phyloP scores from a whole-genome alignment of 2,888 invertebrate species.

The Meghimatium bilineatum region DNA sequence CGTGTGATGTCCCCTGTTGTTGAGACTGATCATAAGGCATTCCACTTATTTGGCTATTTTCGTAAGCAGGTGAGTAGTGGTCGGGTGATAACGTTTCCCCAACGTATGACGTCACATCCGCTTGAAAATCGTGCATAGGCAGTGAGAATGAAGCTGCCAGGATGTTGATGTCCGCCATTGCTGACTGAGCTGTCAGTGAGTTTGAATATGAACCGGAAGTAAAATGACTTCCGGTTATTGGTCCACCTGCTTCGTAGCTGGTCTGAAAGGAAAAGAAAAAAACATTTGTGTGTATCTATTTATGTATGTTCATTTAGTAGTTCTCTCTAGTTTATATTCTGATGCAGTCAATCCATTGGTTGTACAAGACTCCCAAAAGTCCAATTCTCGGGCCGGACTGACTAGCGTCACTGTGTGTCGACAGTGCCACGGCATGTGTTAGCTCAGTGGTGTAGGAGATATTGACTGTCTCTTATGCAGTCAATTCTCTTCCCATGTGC shows the following conservation, averaged over 20 bases:
- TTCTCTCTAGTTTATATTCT: too few species aligned
- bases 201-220: slow-evolving; percentile 55
- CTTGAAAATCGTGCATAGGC: slow-evolving; percentile 76
- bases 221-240: slow-evolving; percentile 55
- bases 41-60: slow-evolving; percentile 55
- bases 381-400: too few species aligned
- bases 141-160: slow-evolving; percentile 86
- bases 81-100: slow-evolving; percentile 61
- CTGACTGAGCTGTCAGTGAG: slow-evolving; percentile 53
- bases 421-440: too few species aligned
- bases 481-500: too few species aligned
- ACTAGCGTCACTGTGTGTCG: too few species aligned
- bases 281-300: neutral
- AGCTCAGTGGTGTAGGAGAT: too few species aligned
- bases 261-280: slow-evolving; percentile 49
- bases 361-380: too few species aligned
- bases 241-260: slow-evolving; percentile 56
- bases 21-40: slow-evolving; percentile 52
- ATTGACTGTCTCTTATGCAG: too few species aligned
- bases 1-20: slow-evolving; percentile 54
- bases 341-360: too few species aligned
- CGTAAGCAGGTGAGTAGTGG: slow-evolving; percentile 56
- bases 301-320: too few species aligned
- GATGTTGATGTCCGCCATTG: slow-evolving; percentile 79
- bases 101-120: slow-evolving; percentile 57